These are phyloP conservation scores for Shinisaurus crocodilurus DNA, from an alignment of 2,113 vertebrate genomes.

Conservation along the genomic window DNA sequence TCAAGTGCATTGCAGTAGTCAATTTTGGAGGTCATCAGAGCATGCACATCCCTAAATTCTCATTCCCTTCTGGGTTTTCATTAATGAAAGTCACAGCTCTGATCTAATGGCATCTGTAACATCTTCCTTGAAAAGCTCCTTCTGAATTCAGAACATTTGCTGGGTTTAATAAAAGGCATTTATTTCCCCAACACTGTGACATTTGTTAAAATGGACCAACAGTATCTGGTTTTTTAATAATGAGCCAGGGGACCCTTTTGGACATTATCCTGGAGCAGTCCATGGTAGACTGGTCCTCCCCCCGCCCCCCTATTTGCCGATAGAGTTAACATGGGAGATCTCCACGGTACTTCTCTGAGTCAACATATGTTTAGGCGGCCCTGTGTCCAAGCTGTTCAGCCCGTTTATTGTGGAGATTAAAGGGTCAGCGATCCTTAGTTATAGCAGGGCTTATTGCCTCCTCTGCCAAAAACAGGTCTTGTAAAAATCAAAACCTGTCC, in stretches of 20 bases:
- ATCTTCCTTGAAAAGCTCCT: not conserved
- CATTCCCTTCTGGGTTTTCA: not conserved
- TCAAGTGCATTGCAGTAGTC: too few species aligned
- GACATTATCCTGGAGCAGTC: rapidly evolving
- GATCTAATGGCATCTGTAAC: not conserved
- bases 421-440: not conserved
- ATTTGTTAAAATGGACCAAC: not conserved
- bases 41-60: not conserved
- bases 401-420: not conserved
- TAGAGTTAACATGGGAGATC: not conserved
- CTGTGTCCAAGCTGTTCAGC: not conserved
- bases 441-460: not conserved
- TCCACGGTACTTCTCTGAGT: rapidly evolving
- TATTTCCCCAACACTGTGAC: not conserved
- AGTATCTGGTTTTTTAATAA: not conserved
- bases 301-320: not conserved
- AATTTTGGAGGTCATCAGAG: too few species aligned
- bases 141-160: not conserved
- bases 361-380: not conserved
- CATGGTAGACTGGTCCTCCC: not conserved
- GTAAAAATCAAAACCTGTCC: not conserved
- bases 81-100: not conserved
- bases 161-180: not conserved
- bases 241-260: not conserved
- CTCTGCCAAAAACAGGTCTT: not conserved